These are phyloP conservation scores for Podarcis siculus DNA, from an alignment of 2,797 vertebrate species.

Conservation along the genomic window DNA sequence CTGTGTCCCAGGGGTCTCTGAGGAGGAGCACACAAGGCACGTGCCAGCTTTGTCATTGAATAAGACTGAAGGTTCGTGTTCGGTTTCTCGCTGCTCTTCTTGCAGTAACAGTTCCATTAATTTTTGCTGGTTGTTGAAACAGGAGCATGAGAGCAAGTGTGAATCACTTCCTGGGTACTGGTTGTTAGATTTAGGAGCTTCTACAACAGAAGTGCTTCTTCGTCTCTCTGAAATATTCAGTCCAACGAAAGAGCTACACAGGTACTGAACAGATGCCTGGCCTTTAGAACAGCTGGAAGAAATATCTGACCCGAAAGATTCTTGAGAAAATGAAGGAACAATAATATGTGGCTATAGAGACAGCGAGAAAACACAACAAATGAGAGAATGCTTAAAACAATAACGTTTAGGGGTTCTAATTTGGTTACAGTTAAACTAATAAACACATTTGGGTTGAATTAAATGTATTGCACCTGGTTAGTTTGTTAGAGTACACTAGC, in stretches of 20 bases:
- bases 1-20: not conserved
- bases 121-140: conserved; percentile 10
- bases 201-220: accelerated
- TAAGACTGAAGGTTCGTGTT: not conserved
- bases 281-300: conserved; percentile 1
- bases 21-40: not conserved
- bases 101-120: conserved; percentile 20
- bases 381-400: not conserved
- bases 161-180: not conserved
- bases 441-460: not conserved
- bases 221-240: not conserved
- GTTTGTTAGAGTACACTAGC: not conserved
- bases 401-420: not conserved
- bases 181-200: not conserved
- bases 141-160: not conserved
- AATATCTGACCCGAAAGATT: conserved; percentile 19
- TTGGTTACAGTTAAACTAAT: not conserved
- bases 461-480: not conserved
- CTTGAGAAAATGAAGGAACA: conserved; percentile 34
- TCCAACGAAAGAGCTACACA: conserved; percentile 6
- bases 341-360: not conserved
- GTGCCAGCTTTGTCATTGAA: not conserved
- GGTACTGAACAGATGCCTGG: not conserved
- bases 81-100: not conserved
- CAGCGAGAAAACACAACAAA: conserved; percentile 13